Evolutionary conservation across 1,140 invertebrate species (phyloP).

Genomic region (Formica selysi): DNA sequence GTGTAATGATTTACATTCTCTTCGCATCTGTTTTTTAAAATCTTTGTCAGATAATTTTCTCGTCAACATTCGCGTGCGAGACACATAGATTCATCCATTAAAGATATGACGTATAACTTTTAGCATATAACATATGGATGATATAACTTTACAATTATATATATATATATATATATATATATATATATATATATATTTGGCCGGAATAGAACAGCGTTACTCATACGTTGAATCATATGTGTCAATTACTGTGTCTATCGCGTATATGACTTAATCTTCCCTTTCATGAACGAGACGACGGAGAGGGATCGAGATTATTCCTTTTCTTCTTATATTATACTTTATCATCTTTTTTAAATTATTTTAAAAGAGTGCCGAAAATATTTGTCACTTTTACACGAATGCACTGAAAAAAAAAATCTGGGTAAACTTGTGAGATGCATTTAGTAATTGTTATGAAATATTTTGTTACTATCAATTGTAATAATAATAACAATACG

Average conservation of each 20-base stretch:
- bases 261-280: not conserved
- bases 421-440: no score
- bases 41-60: constrained; percentile 14
- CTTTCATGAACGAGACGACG: not conserved
- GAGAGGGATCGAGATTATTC: not conserved
- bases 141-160: not conserved
- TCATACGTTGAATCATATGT: not conserved
- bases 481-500: no score
- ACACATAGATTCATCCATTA: not conserved
- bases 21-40: not conserved
- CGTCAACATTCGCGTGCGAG: not conserved
- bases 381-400: not conserved
- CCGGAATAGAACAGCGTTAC: not conserved
- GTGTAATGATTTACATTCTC: not conserved
- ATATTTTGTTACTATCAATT: no score
- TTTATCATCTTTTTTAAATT: not conserved
- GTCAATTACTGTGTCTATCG: not conserved
- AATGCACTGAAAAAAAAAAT: no score
- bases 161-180: not conserved
- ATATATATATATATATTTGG: not conserved
- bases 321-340: not conserved
- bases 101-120: not conserved
- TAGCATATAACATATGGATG: not conserved
- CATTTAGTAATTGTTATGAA: no score
- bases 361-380: not conserved